Evolutionary conservation across 1,140 invertebrate genomes (phyloP).

Genomic region (Nasonia giraulti): DNA sequence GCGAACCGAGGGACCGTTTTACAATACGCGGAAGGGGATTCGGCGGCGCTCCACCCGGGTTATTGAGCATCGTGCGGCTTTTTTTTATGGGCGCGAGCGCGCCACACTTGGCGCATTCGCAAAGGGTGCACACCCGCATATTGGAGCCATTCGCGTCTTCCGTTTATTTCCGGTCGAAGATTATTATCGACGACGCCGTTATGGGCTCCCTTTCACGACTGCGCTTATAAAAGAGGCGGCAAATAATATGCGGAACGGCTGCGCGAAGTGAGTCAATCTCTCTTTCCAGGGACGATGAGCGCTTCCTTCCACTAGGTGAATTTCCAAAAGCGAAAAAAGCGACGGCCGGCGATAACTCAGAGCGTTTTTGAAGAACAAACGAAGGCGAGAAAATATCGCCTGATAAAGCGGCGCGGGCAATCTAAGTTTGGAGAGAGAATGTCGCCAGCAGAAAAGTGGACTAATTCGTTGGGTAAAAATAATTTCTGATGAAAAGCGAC

Average conservation of each 20-base stretch:
- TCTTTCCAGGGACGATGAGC: background rate
- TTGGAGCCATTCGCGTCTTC: constrained; percentile 57
- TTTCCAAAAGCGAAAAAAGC: background rate
- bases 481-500: constrained; percentile 46
- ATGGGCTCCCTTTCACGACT: constrained; percentile 22
- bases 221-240: background rate
- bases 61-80: constrained; percentile 64
- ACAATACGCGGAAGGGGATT: constrained; percentile 48
- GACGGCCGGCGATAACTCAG: background rate
- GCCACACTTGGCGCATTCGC: constrained; percentile 63
- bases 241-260: background rate
- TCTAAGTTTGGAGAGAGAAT: constrained; percentile 47
- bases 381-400: constrained; percentile 19
- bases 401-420: constrained; percentile 35
- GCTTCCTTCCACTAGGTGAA: background rate
- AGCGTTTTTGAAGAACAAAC: constrained; percentile 5
- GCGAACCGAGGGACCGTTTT: constrained; percentile 54
- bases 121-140: constrained; percentile 54
- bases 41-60: constrained; percentile 56
- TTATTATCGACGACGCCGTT: constrained; percentile 51
- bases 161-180: constrained; percentile 56
- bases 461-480: constrained; percentile 36
- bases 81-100: constrained; percentile 62
- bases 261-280: background rate
- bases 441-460: constrained; percentile 38